A percentile compares a stretch with the other conserved stretches of the same genome.
Evolutionary conservation across 1,140 invertebrate species (phyloP).

Genomic region (Asbolus verrucosus): DNA sequence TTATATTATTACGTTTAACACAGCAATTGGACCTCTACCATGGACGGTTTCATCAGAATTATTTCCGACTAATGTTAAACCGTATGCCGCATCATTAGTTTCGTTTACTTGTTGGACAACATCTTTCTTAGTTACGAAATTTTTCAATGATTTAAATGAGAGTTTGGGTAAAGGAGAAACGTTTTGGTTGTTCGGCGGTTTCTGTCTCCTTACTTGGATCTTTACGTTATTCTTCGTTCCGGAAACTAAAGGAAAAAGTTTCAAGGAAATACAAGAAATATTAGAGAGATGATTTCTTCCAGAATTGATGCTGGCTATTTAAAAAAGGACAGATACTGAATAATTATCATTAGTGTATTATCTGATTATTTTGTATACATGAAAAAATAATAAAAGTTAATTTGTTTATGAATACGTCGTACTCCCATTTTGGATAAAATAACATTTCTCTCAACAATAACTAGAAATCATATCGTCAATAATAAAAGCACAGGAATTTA

Average conservation of each 20-base stretch:
- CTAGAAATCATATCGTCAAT: too few relatives aligned
- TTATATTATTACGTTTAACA: slow-evolving; percentile 26
- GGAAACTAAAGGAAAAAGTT: slow-evolving; percentile 47
- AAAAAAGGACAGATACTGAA: background rate
- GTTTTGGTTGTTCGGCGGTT: slow-evolving; percentile 33
- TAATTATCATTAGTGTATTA: background rate
- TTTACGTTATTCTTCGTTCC: slow-evolving; percentile 31
- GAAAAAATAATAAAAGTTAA: background rate
- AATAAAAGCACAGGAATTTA: too few relatives aligned
- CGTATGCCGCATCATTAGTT: slow-evolving; percentile 77
- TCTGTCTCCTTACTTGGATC: slow-evolving; percentile 14
- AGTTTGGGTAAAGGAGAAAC: slow-evolving; percentile 74
- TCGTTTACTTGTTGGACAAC: slow-evolving; percentile 81
- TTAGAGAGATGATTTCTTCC: background rate
- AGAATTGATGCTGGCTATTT: background rate
- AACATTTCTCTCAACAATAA: too few relatives aligned
- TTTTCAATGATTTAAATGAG: slow-evolving; percentile 72
- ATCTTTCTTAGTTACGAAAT: slow-evolving; percentile 82
- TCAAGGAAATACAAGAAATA: slow-evolving; percentile 47
- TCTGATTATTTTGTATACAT: background rate
- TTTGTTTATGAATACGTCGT: too few relatives aligned
- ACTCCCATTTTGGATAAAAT: too few relatives aligned
- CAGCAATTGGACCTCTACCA: slow-evolving; percentile 5
- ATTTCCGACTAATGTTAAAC: slow-evolving; percentile 80
- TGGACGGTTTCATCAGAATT: slow-evolving; percentile 85